Conservation (phyloP, 2,888 invertebrate genomes). For the Campopleginae sp. region DNA sequence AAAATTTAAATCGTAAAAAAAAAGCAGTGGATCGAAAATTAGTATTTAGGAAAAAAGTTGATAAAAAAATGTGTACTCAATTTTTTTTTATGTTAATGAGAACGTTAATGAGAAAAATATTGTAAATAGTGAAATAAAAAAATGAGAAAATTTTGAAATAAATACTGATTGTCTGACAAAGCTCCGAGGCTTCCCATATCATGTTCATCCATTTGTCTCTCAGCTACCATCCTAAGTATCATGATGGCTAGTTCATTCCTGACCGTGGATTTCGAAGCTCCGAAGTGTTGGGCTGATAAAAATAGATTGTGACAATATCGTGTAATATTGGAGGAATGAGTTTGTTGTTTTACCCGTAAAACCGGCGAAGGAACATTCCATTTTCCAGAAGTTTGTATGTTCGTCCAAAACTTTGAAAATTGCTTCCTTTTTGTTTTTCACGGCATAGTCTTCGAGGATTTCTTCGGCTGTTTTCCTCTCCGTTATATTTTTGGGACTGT, state of each 20-base stretch:
- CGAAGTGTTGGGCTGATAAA: slow-evolving; percentile 68
- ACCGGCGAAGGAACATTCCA: slow-evolving; percentile 72
- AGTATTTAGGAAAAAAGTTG: neutral
- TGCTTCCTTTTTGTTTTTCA: slow-evolving; percentile 67
- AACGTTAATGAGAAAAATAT: neutral
- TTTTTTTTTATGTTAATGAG: neutral
- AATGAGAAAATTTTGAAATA: slow-evolving; percentile 17
- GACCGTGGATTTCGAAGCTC: slow-evolving; percentile 59
- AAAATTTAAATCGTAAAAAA: neutral
- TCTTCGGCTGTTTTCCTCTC: slow-evolving; percentile 62
- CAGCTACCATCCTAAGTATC: slow-evolving; percentile 71
- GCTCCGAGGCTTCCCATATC: slow-evolving; percentile 62
- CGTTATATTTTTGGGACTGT: neutral
- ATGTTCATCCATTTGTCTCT: slow-evolving; percentile 70
- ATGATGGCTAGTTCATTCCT: slow-evolving; percentile 68
- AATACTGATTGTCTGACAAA: slow-evolving; percentile 72
- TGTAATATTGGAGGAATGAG: neutral
- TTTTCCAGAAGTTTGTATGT: slow-evolving; percentile 66
- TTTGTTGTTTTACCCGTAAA: slow-evolving; percentile 62
- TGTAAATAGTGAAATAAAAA: neutral
- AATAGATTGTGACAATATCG: slow-evolving; percentile 3
- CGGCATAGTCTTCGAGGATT: slow-evolving; percentile 72
- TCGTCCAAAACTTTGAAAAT: slow-evolving; percentile 60
- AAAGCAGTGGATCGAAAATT: neutral
- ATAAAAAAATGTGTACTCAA: neutral